phyloP scores from a whole-genome alignment of 2,113 vertebrate species.

The Ptilorrhoa leucosticta region DNA sequence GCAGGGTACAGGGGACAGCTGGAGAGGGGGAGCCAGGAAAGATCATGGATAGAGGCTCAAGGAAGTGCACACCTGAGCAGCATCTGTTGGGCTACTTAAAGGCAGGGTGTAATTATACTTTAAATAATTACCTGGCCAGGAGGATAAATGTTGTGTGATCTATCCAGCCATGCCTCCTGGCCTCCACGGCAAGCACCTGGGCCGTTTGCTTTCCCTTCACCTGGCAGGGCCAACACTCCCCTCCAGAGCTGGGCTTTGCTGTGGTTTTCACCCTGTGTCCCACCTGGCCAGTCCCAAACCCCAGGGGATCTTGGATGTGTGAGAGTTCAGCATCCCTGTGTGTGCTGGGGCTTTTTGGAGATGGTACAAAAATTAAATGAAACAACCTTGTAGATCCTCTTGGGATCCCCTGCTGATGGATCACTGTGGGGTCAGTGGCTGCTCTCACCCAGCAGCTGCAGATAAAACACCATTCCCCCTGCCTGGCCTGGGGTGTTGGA shows the following conservation, averaged over 20 bases:
- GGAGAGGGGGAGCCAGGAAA: neutral
- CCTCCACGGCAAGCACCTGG: neutral
- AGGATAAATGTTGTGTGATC: neutral
- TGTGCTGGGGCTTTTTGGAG: neutral
- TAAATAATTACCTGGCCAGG: neutral
- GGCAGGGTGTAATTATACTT: neutral
- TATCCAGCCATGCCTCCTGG: neutral
- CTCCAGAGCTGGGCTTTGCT: neutral
- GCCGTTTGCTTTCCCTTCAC: neutral
- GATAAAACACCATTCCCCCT: neutral
- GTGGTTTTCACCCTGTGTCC: accelerated
- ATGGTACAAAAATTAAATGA: neutral
- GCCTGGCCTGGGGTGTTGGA: neutral
- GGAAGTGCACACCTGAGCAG: accelerated
- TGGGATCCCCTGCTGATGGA: neutral
- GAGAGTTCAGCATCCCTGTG: neutral
- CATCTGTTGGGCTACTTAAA: neutral
- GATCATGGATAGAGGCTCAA: neutral
- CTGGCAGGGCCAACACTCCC: neutral
- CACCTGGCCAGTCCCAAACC: neutral
- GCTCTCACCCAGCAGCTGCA: neutral
- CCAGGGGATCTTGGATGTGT: neutral
- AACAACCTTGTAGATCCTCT: neutral
- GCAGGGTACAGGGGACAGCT: neutral
- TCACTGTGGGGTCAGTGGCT: neutral